Evolutionary conservation across 2,113 vertebrate genomes (phyloP), one percentile per base, ranked within the genome.

Genomic region (Grallaria varia): DNA sequence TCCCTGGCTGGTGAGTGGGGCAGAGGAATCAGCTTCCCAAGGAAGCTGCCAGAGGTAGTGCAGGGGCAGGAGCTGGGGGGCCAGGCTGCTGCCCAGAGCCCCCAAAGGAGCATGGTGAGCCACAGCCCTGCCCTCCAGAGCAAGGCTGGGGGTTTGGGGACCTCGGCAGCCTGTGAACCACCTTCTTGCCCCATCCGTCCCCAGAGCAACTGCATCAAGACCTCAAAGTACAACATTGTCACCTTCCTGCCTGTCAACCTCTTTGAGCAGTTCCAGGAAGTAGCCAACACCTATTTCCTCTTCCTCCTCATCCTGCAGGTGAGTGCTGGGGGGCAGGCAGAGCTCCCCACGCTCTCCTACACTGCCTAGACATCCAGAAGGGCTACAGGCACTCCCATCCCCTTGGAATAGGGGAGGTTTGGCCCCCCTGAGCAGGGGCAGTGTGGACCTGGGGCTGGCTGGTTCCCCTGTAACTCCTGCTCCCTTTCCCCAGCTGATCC

Each of bases 261-360:
- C 95, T 99, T 99, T 47, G 99, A 99, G 98, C 99, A 99, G 98
- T 99, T 99, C 97, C 99, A 99, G 97, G 99, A 99, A 98, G 99
- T 99, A 96, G 99, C 99, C 96, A 99, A 99, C 95, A 99, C 99
- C 42, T 99, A 99, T 98, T 99, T 99, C 96, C 98, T 99, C 83
- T 99, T 99, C 97, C 98, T 99, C 90, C 99, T 99, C 95, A 99
- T 99, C 87, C 98, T 99, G 69, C 99, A 99, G 99, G 99, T 99
- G 95, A 95, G 97, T 39, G 21, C 18, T 37, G 42, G 52, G 25
- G 7, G 37, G 20, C 16, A 56, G 30, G 4, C 2, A 10, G 25
- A 3, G 0, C 4, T 25, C 64, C 59, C 37, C 0, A 0, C 2
- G 0, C 63, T 12, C 25, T 64, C 67, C 64, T 33, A 55, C 50